These are phyloP conservation scores for Melanostoma mellinum DNA, from an alignment of 2,888 invertebrate species.

Conservation along the genomic window DNA sequence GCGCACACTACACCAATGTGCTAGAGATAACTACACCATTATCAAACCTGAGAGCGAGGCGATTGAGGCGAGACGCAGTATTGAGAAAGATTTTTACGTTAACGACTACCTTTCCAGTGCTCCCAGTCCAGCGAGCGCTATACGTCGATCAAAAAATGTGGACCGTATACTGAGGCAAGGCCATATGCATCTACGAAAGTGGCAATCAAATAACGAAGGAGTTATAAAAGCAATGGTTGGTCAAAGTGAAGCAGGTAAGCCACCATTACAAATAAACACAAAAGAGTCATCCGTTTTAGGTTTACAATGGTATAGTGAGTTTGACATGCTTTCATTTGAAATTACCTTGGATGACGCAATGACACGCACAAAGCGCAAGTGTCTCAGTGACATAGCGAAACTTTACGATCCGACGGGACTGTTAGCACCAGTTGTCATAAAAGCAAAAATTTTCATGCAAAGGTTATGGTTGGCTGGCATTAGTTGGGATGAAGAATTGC, in stretches of 20 bases:
- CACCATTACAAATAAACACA: conserved; percentile 18
- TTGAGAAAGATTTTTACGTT: conserved; percentile 32
- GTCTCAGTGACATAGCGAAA: conserved; percentile 35
- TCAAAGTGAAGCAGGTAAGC: conserved; percentile 12
- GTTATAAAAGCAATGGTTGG: conserved; percentile 3
- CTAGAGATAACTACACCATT: too few relatives aligned
- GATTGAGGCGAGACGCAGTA: conserved; percentile 32
- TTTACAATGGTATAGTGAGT: too few relatives aligned
- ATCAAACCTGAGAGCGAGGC: conserved; percentile 15
- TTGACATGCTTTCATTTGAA: too few relatives aligned
- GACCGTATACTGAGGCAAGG: conserved; percentile 1
- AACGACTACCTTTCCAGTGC: conserved; percentile 40
- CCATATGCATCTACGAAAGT: conserved; percentile 7
- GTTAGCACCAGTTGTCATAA: too few relatives aligned
- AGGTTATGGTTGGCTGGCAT: conserved; percentile 41
- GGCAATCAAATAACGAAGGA: conserved; percentile 24
- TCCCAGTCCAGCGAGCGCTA: conserved; percentile 29
- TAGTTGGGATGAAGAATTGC: conserved; percentile 15
- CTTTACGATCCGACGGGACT: too few relatives aligned
- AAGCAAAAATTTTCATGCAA: conserved; percentile 41
- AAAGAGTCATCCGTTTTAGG: too few relatives aligned
- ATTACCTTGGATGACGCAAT: conserved; percentile 13
- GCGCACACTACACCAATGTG: too few relatives aligned
- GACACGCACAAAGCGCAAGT: conserved; percentile 21
- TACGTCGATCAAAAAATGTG: conserved; percentile 26